These are phyloP conservation scores for Microtus oregoni DNA, from an alignment of 2,113 vertebrate genomes.

Conservation along the genomic window DNA sequence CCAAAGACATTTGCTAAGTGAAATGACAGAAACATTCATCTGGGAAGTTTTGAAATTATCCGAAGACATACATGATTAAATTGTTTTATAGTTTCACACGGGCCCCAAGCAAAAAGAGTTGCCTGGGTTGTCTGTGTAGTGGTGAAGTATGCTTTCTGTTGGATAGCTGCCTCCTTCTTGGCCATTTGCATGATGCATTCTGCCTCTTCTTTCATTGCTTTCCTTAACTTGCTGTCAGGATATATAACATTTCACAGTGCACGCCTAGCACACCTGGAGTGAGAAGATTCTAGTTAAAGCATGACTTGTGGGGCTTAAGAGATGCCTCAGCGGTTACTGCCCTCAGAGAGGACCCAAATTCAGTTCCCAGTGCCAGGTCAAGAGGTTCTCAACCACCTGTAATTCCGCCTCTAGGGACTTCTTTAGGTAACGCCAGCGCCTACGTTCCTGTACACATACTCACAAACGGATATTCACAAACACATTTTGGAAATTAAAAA, in stretches of 20 bases:
- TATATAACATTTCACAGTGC: background rate
- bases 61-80: background rate
- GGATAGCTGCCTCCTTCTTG: background rate
- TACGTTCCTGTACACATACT: background rate
- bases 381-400: background rate
- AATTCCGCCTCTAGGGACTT: background rate
- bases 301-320: background rate
- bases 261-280: background rate
- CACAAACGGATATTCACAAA: background rate
- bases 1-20: background rate
- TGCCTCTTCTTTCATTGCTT: background rate
- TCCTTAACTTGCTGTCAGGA: constrained; percentile 8
- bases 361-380: background rate
- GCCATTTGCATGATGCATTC: background rate
- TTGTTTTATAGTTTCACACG: background rate
- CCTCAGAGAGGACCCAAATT: background rate
- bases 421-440: background rate
- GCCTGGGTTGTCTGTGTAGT: background rate
- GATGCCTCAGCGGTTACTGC: background rate
- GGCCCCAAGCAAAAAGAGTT: background rate
- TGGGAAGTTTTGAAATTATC: constrained; percentile 9
- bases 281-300: background rate
- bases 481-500: background rate
- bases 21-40: constrained; percentile 17
- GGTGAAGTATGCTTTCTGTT: background rate